Conservation (phyloP, 2,797 vertebrate species). For the Enteromius viviparus region DNA sequence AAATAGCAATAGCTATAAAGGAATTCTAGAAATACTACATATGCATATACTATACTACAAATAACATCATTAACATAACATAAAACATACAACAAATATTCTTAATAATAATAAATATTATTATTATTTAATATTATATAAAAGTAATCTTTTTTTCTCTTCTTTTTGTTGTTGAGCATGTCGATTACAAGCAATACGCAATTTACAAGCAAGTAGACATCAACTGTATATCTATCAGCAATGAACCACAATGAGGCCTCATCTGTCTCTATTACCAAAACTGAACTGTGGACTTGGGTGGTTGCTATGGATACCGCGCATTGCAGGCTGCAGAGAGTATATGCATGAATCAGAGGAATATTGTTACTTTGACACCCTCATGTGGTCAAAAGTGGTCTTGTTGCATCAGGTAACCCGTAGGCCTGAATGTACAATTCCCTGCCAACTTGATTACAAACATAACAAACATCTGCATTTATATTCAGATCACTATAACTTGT, state of each 20-base stretch:
- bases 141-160: too few relatives aligned
- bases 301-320: constrained; percentile 50
- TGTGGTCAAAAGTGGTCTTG: constrained; percentile 54
- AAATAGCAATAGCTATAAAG: background rate
- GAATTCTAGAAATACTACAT: too few relatives aligned
- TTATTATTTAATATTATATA: too few relatives aligned
- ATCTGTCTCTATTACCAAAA: constrained; percentile 12
- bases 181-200: background rate
- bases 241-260: constrained; percentile 6
- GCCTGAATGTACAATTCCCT: background rate
- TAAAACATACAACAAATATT: background rate
- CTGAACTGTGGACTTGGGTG: constrained; percentile 33
- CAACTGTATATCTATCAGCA: background rate
- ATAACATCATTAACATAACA: background rate
- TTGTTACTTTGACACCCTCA: constrained; percentile 53
- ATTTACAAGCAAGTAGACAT: background rate
- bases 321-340: background rate
- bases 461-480: constrained; percentile 39
- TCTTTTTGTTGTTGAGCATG: background rate
- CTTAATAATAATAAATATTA: background rate
- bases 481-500: background rate
- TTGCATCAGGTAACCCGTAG: background rate
- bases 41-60: background rate
- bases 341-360: background rate
- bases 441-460: background rate